phyloP scores from a whole-genome alignment of 1,140 invertebrate species.

The Maniola jurtina region DNA sequence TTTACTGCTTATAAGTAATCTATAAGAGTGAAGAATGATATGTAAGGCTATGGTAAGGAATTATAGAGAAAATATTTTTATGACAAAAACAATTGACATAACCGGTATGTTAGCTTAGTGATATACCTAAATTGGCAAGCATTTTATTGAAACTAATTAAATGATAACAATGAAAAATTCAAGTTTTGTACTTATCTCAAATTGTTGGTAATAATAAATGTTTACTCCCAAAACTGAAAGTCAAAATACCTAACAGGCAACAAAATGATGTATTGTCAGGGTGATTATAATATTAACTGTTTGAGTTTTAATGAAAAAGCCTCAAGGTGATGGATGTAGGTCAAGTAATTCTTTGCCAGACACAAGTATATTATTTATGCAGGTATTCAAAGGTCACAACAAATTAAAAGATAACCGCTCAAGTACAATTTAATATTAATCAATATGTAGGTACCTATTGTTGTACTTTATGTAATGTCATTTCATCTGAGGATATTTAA shows the following conservation, averaged over 20 bases:
- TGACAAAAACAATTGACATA: no score
- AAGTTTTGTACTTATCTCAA: no score
- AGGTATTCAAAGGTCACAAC: conserved; percentile 42
- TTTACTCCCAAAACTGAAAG: no score
- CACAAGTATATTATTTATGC: conserved; percentile 41
- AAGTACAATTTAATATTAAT: conserved; percentile 14
- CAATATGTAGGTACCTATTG: conserved; percentile 12
- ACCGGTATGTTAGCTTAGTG: no score
- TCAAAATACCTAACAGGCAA: background rate
- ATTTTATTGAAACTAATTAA: no score
- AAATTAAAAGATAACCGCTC: conserved; percentile 13
- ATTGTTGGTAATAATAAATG: no score
- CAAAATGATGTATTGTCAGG: background rate
- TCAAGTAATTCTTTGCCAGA: conserved; percentile 51
- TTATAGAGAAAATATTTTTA: background rate
- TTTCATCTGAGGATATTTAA: background rate
- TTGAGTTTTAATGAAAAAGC: conserved; percentile 29
- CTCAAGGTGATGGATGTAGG: conserved; percentile 49
- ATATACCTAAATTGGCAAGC: no score
- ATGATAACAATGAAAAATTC: no score
- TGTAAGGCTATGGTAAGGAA: no score
- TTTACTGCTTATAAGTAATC: no score
- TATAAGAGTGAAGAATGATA: no score
- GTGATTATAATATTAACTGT: conserved; percentile 9
- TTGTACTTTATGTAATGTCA: background rate